Evolutionary conservation across 2,797 vertebrate genomes (phyloP).

Genomic region (Centroberyx gerrardi): DNA sequence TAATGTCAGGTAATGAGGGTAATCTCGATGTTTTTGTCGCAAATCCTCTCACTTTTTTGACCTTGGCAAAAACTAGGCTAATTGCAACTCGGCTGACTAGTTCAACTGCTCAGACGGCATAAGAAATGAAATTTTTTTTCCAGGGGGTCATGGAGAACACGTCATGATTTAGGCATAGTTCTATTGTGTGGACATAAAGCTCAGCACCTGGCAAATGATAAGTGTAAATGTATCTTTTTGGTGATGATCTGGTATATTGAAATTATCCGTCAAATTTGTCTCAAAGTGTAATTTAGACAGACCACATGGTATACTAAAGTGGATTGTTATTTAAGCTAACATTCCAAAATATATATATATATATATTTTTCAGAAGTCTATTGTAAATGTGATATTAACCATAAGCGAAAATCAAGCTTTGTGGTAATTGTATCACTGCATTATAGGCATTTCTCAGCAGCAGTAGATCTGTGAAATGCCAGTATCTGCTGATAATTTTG

Average conservation of each 20-base stretch:
- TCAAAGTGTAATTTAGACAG: too few relatives aligned
- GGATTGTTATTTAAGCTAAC: too few relatives aligned
- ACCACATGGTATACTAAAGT: too few relatives aligned
- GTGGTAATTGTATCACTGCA: too few relatives aligned
- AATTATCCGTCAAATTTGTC: too few relatives aligned
- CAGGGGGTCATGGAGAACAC: not conserved
- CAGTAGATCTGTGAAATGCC: not conserved
- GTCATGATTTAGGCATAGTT: not conserved
- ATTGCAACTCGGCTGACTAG: slow-evolving; percentile 28
- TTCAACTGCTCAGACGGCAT: slow-evolving; percentile 6
- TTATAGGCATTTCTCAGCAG: not conserved
- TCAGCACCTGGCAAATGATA: not conserved
- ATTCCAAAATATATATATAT: too few relatives aligned
- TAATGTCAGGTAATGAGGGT: slow-evolving; percentile 56
- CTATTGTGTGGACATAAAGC: not conserved
- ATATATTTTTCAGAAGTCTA: not conserved
- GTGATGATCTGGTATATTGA: too few relatives aligned
- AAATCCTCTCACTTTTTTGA: slow-evolving; percentile 49
- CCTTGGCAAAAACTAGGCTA: slow-evolving; percentile 33
- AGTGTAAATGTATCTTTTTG: too few relatives aligned
- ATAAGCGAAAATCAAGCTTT: too few relatives aligned
- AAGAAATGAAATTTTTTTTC: not conserved
- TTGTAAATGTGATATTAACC: not conserved
- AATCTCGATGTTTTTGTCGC: slow-evolving; percentile 59
- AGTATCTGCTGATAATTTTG: not conserved